phyloP scores from a whole-genome alignment of 1,140 invertebrate genomes.

The Hylyphantes graminicola region DNA sequence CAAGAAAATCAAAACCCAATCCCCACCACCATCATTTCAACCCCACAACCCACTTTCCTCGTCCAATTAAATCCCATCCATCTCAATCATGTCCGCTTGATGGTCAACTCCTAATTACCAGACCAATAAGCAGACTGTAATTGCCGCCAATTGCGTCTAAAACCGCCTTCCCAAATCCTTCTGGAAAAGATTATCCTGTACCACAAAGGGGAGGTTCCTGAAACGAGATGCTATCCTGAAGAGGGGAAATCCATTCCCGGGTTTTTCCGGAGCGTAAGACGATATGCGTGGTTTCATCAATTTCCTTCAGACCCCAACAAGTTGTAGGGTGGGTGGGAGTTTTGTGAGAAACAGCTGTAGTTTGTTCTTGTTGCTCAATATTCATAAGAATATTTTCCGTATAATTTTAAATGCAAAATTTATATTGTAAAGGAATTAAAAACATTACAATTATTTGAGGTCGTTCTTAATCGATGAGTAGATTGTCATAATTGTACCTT shows the following conservation, averaged over 20 bases:
- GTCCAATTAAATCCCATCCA: conserved; percentile 14
- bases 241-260: conserved; percentile 8
- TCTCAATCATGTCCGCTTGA: conserved; percentile 7
- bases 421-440: too few relatives aligned
- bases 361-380: too few relatives aligned
- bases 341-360: not conserved
- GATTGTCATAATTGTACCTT: too few relatives aligned
- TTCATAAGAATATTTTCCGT: too few relatives aligned
- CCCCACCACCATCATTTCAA: too few relatives aligned
- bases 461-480: too few relatives aligned
- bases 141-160: conserved; percentile 2
- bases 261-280: conserved; percentile 32
- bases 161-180: conserved; percentile 9
- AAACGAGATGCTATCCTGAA: conserved; percentile 25
- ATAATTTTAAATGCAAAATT: too few relatives aligned
- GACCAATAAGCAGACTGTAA: conserved; percentile 7
- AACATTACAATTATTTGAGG: too few relatives aligned
- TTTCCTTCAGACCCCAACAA: not conserved
- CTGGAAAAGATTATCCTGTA: conserved; percentile 33
- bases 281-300: conserved; percentile 51
- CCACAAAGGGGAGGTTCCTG: not conserved
- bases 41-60: not conserved
- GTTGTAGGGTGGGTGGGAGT: not conserved
- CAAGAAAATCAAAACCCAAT: too few relatives aligned
- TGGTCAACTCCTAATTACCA: conserved; percentile 30